phyloP scores from a whole-genome alignment of 2,797 vertebrate genomes.

The Urophycis tenuis region DNA sequence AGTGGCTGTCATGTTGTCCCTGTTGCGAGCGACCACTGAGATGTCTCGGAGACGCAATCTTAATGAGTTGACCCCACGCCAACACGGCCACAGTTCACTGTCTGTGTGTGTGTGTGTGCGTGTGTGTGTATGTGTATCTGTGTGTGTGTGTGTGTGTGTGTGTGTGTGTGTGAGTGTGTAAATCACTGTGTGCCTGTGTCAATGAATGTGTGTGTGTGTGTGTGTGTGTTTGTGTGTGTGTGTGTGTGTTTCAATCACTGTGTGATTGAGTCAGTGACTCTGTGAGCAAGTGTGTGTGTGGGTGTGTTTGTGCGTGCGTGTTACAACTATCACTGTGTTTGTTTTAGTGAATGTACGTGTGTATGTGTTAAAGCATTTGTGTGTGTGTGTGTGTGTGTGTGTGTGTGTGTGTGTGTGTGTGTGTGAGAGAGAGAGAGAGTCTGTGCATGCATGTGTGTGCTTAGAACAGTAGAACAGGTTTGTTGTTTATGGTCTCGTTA shows the following conservation, averaged over 20 bases:
- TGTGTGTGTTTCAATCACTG: neutral
- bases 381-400: neutral
- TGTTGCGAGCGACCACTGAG: neutral
- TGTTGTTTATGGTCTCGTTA: neutral
- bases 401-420: neutral
- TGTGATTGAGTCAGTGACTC: neutral
- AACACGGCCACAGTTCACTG: neutral
- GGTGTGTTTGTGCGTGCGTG: no score
- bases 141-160: neutral
- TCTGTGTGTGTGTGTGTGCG: neutral
- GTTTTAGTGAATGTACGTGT: neutral
- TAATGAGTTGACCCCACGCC: neutral
- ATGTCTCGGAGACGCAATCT: neutral
- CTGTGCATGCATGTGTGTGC: neutral
- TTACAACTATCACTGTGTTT: no score
- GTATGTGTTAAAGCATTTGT: no score
- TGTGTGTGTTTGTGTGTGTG: neutral
- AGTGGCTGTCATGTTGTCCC: conserved; percentile 34
- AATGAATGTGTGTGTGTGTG: neutral
- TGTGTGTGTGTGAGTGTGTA: no score
- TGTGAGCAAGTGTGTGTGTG: neutral
- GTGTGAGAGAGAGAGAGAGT: no score
- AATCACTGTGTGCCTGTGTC: neutral
- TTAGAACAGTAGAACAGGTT: neutral
- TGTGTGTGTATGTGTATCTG: neutral